These are phyloP conservation scores for Nansenia antarctica DNA, from an alignment of 2,113 vertebrate species.

Conservation along the genomic window DNA sequence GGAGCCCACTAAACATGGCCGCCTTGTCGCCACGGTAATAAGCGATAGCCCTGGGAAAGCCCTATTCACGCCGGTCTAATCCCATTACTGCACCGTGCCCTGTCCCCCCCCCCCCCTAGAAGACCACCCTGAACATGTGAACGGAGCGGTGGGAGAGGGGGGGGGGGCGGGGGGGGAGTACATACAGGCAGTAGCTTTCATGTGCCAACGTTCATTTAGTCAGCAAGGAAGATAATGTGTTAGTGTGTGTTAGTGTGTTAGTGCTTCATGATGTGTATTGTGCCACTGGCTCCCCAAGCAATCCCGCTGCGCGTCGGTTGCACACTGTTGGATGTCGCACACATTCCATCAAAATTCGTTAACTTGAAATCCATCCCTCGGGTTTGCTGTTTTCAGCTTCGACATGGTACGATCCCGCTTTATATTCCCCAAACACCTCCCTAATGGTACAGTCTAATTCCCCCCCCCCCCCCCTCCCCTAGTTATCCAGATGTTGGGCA, in stretches of 20 bases:
- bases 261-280: too few relatives aligned
- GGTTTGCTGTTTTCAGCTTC: too few relatives aligned
- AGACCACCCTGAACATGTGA: constrained; percentile 39
- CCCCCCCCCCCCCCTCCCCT: too few relatives aligned
- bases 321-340: too few relatives aligned
- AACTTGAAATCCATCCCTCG: not conserved
- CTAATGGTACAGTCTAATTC: not conserved
- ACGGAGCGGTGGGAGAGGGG: not conserved
- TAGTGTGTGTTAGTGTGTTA: too few relatives aligned
- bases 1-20: constrained; percentile 27
- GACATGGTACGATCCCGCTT: not conserved
- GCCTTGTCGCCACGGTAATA: constrained; percentile 10
- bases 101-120: constrained; percentile 33
- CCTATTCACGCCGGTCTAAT: constrained; percentile 52
- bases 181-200: not conserved
- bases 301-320: too few relatives aligned
- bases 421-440: not conserved
- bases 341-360: too few relatives aligned
- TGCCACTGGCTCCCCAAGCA: too few relatives aligned
- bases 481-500: not conserved
- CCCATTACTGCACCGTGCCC: constrained; percentile 36
- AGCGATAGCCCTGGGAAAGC: constrained; percentile 17
- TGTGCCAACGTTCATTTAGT: too few relatives aligned
- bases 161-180: not conserved
- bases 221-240: too few relatives aligned